Evolutionary conservation across 2,113 vertebrate genomes (phyloP), one percentile per base, ranked within the genome.

Genomic region (Scopus umbretta): DNA sequence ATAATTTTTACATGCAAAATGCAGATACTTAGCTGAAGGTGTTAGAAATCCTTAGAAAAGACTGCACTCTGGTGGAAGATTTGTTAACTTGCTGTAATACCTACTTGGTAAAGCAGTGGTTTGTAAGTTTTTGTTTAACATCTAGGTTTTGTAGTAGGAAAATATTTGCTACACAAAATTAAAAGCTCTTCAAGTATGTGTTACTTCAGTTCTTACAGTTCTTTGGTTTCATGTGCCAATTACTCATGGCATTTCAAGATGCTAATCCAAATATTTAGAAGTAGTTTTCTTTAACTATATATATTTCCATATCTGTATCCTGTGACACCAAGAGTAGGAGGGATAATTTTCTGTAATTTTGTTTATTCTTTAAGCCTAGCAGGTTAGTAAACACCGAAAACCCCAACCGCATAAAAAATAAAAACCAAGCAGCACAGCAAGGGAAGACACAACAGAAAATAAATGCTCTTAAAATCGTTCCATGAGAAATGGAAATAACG

Each of bases 41-140:
- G 56, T 23, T 66, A 74, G 75, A 90, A 96, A 96, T 94, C 59
- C 91, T 97, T 94, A 95, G 92, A 97, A 97, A 86, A 98, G 80
- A 71, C 97, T 98, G 97, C 97, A 97, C 96, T 90, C 97, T 98
- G 78, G 90, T 98, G 97, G 97, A 96, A 96, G 84, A 95, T n/a
- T 45, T 91, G 88, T 63, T 91, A 95, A 97, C 75, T 83, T 88
- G 65, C 90, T 86, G 52, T 55, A 84, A 34, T 15, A 90, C 30
- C 53, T 80, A 74, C 34, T 53, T 36, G n/a, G 32, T 61, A 88
- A 91, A 93, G 29, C 15, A 45, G 14, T 5, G 9, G 4, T 32
- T 18, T 61, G 2, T 59, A 86, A 71, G 5, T 34, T 81, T 49
- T 82, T 68, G 26, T 52, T 67, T 86, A 67, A 92, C 90, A 75